These are phyloP conservation scores for Drosophila anceps DNA, from an alignment of 2,888 invertebrate species.

Conservation along the genomic window DNA sequence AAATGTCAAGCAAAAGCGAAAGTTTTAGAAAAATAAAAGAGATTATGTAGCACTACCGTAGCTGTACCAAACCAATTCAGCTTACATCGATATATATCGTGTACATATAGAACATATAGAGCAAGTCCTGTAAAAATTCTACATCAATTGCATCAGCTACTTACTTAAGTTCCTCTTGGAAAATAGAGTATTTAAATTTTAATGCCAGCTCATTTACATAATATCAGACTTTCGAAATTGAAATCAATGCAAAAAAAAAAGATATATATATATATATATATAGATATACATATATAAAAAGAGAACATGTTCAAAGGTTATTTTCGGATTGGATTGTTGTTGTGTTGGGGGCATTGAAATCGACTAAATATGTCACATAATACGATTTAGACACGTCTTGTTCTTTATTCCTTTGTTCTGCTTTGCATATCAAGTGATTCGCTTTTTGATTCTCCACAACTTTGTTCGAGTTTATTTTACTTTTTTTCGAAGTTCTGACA, in stretches of 20 bases:
- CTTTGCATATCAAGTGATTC: slow-evolving; percentile 63
- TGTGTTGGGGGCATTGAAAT: slow-evolving; percentile 21
- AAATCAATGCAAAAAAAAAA: slow-evolving; percentile 20
- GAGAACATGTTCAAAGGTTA: slow-evolving; percentile 26
- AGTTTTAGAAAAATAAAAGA: too few species aligned
- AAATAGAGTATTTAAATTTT: slow-evolving; percentile 1
- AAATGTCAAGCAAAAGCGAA: too few species aligned
- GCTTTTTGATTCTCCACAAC: slow-evolving; percentile 11
- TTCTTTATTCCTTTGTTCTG: slow-evolving; percentile 15
- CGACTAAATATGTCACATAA: slow-evolving; percentile 38
- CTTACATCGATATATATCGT: too few species aligned
- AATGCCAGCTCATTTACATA: slow-evolving; percentile 9
- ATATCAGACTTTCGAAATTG: slow-evolving; percentile 31
- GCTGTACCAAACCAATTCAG: too few species aligned
- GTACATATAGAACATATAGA: background rate
- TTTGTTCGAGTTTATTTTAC: slow-evolving; percentile 11
- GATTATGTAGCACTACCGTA: too few species aligned
- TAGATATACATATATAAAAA: background rate
- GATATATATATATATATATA: background rate
- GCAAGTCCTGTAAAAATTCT: background rate
- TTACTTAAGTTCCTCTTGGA: too few species aligned
- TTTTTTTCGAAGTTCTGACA: slow-evolving; percentile 32
- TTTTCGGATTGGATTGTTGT: slow-evolving; percentile 18
- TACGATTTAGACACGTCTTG: slow-evolving; percentile 6
- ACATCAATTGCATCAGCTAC: background rate